phyloP scores from a whole-genome alignment of 1,140 invertebrate species.

The Drosophila nebulosa region DNA sequence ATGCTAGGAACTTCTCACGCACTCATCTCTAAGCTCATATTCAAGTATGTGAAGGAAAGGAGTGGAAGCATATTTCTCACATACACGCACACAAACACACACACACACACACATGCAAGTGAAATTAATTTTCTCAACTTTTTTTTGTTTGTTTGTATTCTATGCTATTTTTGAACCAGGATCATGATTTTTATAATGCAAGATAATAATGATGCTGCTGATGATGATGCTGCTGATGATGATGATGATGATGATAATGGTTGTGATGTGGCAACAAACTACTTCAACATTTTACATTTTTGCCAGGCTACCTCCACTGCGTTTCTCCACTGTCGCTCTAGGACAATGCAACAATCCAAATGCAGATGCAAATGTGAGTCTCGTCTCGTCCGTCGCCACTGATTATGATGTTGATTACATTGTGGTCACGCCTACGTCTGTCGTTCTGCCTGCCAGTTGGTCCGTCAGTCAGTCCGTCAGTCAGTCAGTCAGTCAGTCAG shows the following conservation, averaged over 20 bases:
- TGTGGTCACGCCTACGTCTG: constrained; percentile 17
- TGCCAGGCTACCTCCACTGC: neutral
- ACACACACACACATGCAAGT: constrained; percentile 24
- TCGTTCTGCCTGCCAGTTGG: neutral
- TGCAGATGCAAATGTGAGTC: constrained; percentile 17
- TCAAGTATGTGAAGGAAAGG: neutral
- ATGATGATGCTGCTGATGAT: neutral
- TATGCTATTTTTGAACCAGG: constrained; percentile 7
- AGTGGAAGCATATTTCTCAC: neutral
- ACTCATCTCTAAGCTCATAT: constrained; percentile 41
- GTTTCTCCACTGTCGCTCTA: constrained; percentile 33
- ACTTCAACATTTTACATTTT: neutral
- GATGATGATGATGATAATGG: neutral
- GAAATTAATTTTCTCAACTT: constrained; percentile 40
- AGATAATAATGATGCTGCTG: neutral
- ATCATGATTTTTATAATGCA: constrained; percentile 9
- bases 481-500: constrained; percentile 28
- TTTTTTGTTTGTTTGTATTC: neutral
- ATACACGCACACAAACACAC: neutral
- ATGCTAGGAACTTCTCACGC: too few species aligned
- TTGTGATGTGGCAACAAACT: constrained; percentile 35
- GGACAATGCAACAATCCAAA: constrained; percentile 59
- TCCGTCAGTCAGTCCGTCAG: constrained; percentile 8
- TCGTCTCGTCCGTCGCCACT: constrained; percentile 29
- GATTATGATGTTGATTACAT: constrained; percentile 65